phyloP scores from a whole-genome alignment of 1,140 invertebrate species.

The Physella acuta region DNA sequence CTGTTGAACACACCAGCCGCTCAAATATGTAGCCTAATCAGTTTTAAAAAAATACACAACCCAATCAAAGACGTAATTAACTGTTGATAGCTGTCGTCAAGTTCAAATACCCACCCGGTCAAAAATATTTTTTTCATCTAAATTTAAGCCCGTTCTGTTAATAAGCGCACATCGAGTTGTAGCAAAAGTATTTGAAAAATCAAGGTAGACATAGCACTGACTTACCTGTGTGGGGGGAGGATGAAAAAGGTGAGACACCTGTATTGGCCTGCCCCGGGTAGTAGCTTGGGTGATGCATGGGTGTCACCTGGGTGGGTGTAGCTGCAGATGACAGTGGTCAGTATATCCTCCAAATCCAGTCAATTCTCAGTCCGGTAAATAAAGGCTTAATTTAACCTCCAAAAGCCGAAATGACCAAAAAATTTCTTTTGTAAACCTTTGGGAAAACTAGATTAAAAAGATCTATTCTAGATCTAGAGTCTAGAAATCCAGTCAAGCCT shows the following conservation, averaged over 20 bases:
- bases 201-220: neutral
- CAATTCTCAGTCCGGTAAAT: neutral
- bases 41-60: neutral
- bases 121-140: neutral
- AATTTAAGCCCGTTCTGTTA: too few relatives aligned
- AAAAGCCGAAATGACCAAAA: neutral
- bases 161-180: too few relatives aligned
- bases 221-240: conserved; percentile 5
- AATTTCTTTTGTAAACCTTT: too few relatives aligned
- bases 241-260: conserved; percentile 17
- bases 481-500: neutral
- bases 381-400: neutral
- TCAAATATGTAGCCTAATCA: too few relatives aligned
- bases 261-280: conserved; percentile 6
- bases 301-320: neutral
- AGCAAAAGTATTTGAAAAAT: neutral
- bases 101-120: neutral
- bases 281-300: conserved; percentile 22
- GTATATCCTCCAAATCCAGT: neutral
- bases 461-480: neutral
- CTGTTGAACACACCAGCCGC: too few relatives aligned
- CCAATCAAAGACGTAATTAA: neutral
- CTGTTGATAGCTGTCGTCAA: neutral
- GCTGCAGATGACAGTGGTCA: neutral
- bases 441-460: neutral